Percentiles rank a stretch among this genome's conserved stretches.
These are phyloP conservation scores for Periphyllus acericola DNA, from an alignment of 2,888 invertebrate species.

Conservation along the genomic window DNA sequence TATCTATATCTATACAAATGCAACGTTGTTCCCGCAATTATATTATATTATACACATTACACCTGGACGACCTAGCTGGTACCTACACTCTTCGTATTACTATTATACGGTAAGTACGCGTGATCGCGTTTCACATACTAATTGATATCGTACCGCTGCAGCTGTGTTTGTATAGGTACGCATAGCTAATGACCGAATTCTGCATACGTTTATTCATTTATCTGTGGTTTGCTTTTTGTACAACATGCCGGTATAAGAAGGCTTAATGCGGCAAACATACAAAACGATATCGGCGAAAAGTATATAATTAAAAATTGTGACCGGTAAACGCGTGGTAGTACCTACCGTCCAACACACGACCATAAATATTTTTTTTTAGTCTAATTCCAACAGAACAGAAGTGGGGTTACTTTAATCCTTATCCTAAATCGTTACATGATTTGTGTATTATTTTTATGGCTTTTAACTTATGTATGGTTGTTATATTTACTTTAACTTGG, in stretches of 20 bases:
- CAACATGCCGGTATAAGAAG: background rate
- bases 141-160: constrained; percentile 11
- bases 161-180: background rate
- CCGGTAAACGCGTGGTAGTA: no score
- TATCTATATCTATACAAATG: constrained; percentile 25
- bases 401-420: no score
- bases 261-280: background rate
- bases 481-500: no score
- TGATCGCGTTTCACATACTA: constrained; percentile 26
- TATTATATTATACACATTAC: background rate
- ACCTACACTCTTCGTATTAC: background rate
- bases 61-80: constrained; percentile 9
- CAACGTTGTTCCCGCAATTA: background rate
- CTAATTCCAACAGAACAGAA: no score
- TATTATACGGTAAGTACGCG: background rate
- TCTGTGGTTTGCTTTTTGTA: background rate
- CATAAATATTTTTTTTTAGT: no score
- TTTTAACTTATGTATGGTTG: no score
- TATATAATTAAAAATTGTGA: no score
- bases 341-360: no score
- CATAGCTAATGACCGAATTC: background rate
- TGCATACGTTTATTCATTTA: background rate
- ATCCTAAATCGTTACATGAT: no score
- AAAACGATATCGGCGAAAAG: background rate
- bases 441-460: no score